Conservation (phyloP, 1,140 invertebrate genomes). For the Helicoverpa armigera region DNA sequence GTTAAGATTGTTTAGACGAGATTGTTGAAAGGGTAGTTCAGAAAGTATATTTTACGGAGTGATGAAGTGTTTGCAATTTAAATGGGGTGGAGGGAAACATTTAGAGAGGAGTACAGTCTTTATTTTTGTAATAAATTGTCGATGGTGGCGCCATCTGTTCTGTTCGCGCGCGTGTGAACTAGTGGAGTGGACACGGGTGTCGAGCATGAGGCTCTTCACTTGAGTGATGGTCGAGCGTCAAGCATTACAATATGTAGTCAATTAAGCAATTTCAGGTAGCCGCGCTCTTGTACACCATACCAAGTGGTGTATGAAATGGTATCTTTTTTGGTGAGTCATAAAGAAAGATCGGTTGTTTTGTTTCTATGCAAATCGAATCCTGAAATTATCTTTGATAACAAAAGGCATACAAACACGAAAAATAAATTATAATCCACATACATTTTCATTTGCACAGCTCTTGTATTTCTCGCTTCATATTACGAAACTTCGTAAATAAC, state of each 20-base stretch:
- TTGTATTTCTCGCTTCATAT: conserved; percentile 28
- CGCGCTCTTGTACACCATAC: not conserved
- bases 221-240: conserved; percentile 35
- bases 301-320: not conserved
- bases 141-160: conserved; percentile 21
- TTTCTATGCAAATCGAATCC: no score
- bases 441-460: conserved; percentile 8
- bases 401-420: not conserved
- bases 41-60: conserved; percentile 23
- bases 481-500: conserved; percentile 21
- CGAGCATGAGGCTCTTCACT: conserved; percentile 15
- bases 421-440: not conserved
- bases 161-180: conserved; percentile 10
- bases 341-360: not conserved
- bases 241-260: conserved; percentile 36
- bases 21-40: not conserved
- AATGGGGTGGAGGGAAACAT: conserved; percentile 15
- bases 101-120: not conserved
- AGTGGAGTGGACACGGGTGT: conserved; percentile 16
- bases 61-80: conserved; percentile 25
- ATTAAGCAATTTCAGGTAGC: conserved; percentile 32
- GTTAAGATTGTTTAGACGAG: conserved; percentile 12
- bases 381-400: no score
- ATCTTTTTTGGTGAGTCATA: not conserved
- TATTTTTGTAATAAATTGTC: conserved; percentile 27